Evolutionary conservation across 2,113 vertebrate species (phyloP).

Genomic region (Camelus bactrianus): DNA sequence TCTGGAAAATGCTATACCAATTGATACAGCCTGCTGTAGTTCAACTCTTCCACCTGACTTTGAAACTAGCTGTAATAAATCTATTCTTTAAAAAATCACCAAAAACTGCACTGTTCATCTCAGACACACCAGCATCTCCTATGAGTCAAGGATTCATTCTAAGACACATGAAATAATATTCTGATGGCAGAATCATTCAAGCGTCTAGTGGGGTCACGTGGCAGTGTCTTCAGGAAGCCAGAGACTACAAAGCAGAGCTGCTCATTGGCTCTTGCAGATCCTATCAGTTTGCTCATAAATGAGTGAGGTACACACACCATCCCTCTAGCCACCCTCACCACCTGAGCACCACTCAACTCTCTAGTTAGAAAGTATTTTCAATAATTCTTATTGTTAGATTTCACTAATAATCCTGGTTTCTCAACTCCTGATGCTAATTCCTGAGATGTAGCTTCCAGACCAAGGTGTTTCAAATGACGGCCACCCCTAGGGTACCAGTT

Average conservation of each 20-base stretch:
- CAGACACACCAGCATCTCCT: not conserved
- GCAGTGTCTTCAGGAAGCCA: not conserved
- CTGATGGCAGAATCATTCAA: not conserved
- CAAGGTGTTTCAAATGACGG: not conserved
- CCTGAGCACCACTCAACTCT: not conserved
- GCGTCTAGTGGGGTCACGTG: not conserved
- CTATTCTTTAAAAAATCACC: not conserved
- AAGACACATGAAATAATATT: not conserved
- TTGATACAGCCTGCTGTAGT: too few species aligned
- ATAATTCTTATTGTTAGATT: not conserved
- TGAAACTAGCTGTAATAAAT: not conserved
- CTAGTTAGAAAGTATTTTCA: not conserved
- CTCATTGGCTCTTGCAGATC: not conserved
- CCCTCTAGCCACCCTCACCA: not conserved
- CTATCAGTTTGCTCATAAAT: not conserved
- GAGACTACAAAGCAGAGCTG: not conserved
- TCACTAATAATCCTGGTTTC: not conserved
- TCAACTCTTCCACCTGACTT: not conserved
- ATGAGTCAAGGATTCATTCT: not conserved
- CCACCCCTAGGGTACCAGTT: not conserved
- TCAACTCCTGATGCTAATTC: not conserved
- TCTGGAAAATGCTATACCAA: not conserved
- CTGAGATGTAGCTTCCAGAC: not conserved
- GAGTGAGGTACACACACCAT: fast-evolving
- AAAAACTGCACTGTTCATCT: not conserved